Conservation (phyloP, 1,140 invertebrate genomes). For the Plodia interpunctella region DNA sequence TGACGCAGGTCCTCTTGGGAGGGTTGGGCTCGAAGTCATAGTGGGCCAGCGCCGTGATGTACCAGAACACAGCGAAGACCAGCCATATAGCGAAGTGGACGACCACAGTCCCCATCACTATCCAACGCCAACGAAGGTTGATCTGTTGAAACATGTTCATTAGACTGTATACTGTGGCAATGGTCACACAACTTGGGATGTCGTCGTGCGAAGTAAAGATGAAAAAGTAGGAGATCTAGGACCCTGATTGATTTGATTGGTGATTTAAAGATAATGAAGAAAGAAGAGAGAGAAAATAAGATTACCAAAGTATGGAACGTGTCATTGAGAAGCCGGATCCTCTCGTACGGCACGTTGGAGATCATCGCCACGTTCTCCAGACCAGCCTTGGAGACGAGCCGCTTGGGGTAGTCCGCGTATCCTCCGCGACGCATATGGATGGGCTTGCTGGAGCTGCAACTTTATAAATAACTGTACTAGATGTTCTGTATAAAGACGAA, state of each 20-base stretch:
- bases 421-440: conserved; percentile 21
- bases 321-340: conserved; percentile 60
- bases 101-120: conserved; percentile 59
- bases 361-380: conserved; percentile 62
- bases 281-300: too few relatives aligned
- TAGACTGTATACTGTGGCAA: background rate
- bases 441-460: conserved; percentile 26
- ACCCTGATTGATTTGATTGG: too few relatives aligned
- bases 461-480: conserved; percentile 11
- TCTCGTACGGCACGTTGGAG: conserved; percentile 64
- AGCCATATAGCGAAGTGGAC: conserved; percentile 66
- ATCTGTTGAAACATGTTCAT: conserved; percentile 41
- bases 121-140: conserved; percentile 69
- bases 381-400: conserved; percentile 61
- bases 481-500: too few relatives aligned
- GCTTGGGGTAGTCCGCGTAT: conserved; percentile 52
- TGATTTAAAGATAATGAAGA: too few relatives aligned
- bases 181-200: too few relatives aligned
- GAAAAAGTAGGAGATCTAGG: too few relatives aligned
- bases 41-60: conserved; percentile 62
- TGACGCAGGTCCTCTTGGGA: conserved; percentile 51
- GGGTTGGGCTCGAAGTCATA: conserved; percentile 69
- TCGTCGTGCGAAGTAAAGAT: too few relatives aligned
- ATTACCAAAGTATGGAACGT: conserved; percentile 70
- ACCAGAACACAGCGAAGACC: conserved; percentile 69